Percentiles rank a stretch among this genome's conserved stretches.
phyloP scores from a whole-genome alignment of 37 sponge, comb jelly and placozoan species.

The Dysidea cf. avara region DNA sequence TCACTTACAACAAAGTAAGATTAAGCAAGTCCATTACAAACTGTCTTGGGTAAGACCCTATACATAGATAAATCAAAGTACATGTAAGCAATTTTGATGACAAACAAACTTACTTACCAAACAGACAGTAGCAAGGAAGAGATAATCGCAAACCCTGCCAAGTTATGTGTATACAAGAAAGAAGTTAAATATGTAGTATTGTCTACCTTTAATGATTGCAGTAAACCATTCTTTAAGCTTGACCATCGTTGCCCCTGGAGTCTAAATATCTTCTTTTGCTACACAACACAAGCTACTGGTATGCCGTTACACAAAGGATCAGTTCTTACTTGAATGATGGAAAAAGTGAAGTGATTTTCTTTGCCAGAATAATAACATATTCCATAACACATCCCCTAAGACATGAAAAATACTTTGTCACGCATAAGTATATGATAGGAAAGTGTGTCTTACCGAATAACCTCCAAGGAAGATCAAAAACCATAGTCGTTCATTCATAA shows the following conservation, averaged over 20 bases:
- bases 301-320: not conserved
- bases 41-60: no score
- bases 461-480: conserved; percentile 27
- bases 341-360: conserved; percentile 39
- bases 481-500: conserved; percentile 33
- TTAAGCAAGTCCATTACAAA: no score
- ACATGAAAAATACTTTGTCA: not conserved
- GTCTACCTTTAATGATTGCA: conserved; percentile 38
- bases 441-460: conserved; percentile 18
- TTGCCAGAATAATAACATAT: conserved; percentile 36
- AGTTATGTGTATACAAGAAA: not conserved
- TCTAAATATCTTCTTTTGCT: conserved; percentile 53
- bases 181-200: not conserved
- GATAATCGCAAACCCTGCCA: conserved; percentile 14
- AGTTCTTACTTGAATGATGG: conserved; percentile 45
- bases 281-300: not conserved
- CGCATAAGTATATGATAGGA: not conserved
- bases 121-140: conserved; percentile 27
- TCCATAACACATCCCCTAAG: conserved; percentile 45
- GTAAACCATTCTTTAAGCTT: conserved; percentile 35
- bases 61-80: no score
- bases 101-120: conserved; percentile 2
- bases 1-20: no score
- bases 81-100: no score
- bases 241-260: conserved; percentile 35